Conservation (phyloP, 1,140 invertebrate genomes). For the Sycophila sp. region DNA sequence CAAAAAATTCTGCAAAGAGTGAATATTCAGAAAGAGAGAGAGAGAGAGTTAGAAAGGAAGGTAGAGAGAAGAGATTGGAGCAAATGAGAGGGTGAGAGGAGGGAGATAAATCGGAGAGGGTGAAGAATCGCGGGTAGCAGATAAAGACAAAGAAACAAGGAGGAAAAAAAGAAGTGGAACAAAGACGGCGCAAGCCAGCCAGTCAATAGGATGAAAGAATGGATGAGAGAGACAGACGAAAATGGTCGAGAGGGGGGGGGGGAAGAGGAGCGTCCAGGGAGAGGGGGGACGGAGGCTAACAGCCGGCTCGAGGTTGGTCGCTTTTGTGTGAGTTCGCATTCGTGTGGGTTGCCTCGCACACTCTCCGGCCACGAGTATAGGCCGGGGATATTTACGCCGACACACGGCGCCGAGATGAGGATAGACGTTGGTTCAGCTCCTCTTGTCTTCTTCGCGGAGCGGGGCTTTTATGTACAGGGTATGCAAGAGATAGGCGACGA, state of each 20-base stretch:
- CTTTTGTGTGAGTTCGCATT: not conserved
- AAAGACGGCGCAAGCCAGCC: not conserved
- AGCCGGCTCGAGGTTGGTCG: constrained; percentile 36
- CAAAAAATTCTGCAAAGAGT: too few species aligned
- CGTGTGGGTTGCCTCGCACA: not conserved
- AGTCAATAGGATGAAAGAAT: constrained; percentile 25
- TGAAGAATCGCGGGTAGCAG: constrained; percentile 9
- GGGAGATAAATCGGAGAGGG: constrained; percentile 14
- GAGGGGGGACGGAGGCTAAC: constrained; percentile 23
- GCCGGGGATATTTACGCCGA: not conserved
- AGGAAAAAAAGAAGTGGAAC: constrained; percentile 6
- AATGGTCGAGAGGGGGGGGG: constrained; percentile 17
- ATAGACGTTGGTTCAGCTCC: constrained; percentile 1
- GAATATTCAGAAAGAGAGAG: constrained; percentile 24
- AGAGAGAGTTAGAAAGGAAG: not conserved
- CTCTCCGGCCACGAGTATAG: not conserved
- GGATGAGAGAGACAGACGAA: not conserved
- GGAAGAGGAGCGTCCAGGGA: not conserved
- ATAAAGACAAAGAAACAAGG: constrained; percentile 26
- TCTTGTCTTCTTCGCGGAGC: not conserved
- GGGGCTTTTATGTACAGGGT: not conserved
- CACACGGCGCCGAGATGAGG: constrained; percentile 1
- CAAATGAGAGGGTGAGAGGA: not conserved
- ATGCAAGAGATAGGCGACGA: not conserved
- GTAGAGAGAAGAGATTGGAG: not conserved